A percentile compares a stretch with the other conserved stretches of the same genome.
phyloP scores from a whole-genome alignment of 2,113 vertebrate species.

The Gallinago paraguaiae region DNA sequence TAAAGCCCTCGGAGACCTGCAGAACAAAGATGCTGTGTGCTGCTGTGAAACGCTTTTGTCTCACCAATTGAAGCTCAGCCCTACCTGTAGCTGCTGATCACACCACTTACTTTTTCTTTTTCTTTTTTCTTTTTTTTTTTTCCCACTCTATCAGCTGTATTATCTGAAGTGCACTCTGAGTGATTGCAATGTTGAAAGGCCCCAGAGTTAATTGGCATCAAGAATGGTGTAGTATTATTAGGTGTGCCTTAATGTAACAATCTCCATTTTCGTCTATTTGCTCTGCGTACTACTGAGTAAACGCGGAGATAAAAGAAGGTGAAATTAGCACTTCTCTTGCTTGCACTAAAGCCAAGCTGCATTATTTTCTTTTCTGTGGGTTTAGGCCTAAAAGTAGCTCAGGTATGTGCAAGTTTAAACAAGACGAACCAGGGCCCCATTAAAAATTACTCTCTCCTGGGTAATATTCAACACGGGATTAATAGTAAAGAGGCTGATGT shows the following conservation, averaged over 20 bases:
- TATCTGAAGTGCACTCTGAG: conserved; percentile 15
- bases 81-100: not conserved
- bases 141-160: not conserved
- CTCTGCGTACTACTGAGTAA: conserved; percentile 41
- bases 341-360: conserved; percentile 32
- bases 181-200: not conserved
- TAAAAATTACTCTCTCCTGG: conserved; percentile 71
- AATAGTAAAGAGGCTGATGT: conserved; percentile 64
- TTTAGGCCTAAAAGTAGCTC: conserved; percentile 62
- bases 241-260: conserved; percentile 47
- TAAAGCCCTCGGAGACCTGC: not conserved
- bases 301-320: conserved; percentile 51
- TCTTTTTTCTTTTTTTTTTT: not conserved
- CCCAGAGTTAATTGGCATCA: conserved; percentile 24
- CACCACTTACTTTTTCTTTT: not conserved
- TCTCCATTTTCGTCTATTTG: conserved; percentile 16
- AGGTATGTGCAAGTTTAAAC: conserved; percentile 74
- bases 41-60: rapidly evolving
- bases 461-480: conserved; percentile 71
- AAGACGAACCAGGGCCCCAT: conserved; percentile 51
- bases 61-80: not conserved
- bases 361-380: conserved; percentile 67
- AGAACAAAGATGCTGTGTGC: not conserved
- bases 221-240: conserved; percentile 9
- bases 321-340: conserved; percentile 51